Evolutionary conservation across 2,797 vertebrate species (phyloP).

Genomic region (Pantherophis vulpinus): DNA sequence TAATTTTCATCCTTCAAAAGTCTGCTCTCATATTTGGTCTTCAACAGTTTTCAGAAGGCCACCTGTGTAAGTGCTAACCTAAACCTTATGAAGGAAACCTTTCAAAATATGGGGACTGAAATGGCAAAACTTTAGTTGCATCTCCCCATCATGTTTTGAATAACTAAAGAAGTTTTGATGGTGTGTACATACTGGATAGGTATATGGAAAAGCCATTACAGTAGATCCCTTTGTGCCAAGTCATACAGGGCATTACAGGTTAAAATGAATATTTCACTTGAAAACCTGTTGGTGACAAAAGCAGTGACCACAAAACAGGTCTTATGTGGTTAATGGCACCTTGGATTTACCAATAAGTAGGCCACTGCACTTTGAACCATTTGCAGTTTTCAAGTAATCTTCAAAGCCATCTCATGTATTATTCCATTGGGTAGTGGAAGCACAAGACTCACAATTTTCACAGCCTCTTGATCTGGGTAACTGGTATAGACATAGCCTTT

Average conservation of each 20-base stretch:
- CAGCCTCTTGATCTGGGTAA: background rate
- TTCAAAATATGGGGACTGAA: background rate
- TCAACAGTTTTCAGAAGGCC: background rate
- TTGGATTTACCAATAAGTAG: background rate
- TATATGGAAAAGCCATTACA: background rate
- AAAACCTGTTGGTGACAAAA: background rate
- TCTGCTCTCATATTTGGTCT: background rate
- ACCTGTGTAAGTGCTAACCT: background rate
- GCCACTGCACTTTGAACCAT: background rate
- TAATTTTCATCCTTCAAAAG: background rate
- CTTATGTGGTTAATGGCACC: background rate
- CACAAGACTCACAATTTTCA: background rate
- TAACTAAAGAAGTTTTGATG: background rate
- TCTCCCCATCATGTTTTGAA: background rate
- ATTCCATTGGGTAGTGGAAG: background rate
- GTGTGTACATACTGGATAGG: background rate
- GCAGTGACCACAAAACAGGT: background rate
- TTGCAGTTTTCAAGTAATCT: background rate
- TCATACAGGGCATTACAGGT: background rate
- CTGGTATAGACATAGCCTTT: background rate
- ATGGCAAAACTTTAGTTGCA: background rate
- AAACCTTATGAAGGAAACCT: background rate
- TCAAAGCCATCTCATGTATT: background rate
- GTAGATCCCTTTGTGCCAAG: background rate
- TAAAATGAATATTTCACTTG: background rate